Evolutionary conservation across 2,888 invertebrate species (phyloP), one percentile per base, ranked within the genome.

Genomic region (Toxonevra muliebris): DNA sequence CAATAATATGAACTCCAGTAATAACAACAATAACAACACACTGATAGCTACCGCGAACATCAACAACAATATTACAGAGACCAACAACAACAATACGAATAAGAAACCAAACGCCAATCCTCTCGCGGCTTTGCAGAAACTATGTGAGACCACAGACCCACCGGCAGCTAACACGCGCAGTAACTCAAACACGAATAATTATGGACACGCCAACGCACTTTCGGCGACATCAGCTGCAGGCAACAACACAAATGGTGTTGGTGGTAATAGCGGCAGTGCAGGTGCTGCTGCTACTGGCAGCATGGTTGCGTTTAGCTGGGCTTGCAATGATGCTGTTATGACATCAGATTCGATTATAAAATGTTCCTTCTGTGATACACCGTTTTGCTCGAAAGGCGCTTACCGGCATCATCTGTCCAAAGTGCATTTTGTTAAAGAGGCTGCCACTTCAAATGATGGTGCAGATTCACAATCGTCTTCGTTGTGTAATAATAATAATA

Each of bases 381-480:
- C 96, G 40, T 97, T 97, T 85, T 95, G 96, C 76, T 97, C 97
- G 52, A 97, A 97, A 86, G 97, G 97, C 65, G 97, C 97, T 12
- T 97, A 97, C 86, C 90, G 98, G 79, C 97, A 97, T 85, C 98
- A 98, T 81, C 87, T 97, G 77, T 96, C 95, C 59, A 96, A 96
- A 86, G 95, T 95, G 92, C 96, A 96, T 85, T 96, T 96, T 83
- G 94, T 96, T 68, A 96, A 96, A 84, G 96, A 96, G 80, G 93
- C 94, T n/a, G 91, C 92, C 42, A 91, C 92, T 42, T 89, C 93
- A 77, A 92, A 61, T 57, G 68, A 52, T 52, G 58, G 11, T 91
- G 92, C 1, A 88, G 92, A 65, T 87, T 89, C 55, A n/a, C n/a
- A 42, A n/a, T 30, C 30, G 7, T 30, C 30, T 2, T 30, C 7